Evolutionary conservation across 1,140 invertebrate genomes (phyloP), one percentile per base, ranked within the genome.

Genomic region (Macrobrachium rosenbergii): DNA sequence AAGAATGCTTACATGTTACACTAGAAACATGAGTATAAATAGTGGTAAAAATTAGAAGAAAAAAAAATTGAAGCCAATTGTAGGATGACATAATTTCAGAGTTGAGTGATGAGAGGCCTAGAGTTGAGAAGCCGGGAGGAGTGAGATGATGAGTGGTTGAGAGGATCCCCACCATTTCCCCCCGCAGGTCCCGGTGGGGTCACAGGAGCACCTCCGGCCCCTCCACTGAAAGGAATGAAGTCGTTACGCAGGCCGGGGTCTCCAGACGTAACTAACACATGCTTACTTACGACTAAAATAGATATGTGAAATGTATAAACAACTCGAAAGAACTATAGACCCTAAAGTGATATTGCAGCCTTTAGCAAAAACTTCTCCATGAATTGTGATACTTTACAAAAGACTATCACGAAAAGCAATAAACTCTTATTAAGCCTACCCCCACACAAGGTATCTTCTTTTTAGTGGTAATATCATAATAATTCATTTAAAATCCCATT

Each of bases 141-240:
- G 79, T 64, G 37, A 67, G 28, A 63, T 45, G 79, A 81, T 23
- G 62, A 10, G 52, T 52, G 78, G 62, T 43, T 45, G 62, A 63
- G 60, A 45, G 60, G 79, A 21, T 59, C 14, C 60, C 79, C 45
- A 81, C 79, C 79, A 67, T 52, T 45, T 67, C 62, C 62, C 60
- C 79, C 79, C 63, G 63, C 79, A 81, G 79, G 79, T 67, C 79
- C 62, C 63, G 45, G 62, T 81, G 79, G 63, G 79, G 79, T 81
- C 79, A 81, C 79, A 81, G 79, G 60, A 81, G 79, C 79, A 81
- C 79, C 79, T 81, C 79, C 62, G 79, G 64, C 59, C 79, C 79
- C 63, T 81, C 79, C 79, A 43, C 79, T 81, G 79, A 81, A 81
- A 81, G 79, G 79, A 81, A 81, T 67, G 60, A 81, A 81, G 63